Evolutionary conservation across 2,888 invertebrate species (phyloP).

Genomic region (Pseudoips prasinana): DNA sequence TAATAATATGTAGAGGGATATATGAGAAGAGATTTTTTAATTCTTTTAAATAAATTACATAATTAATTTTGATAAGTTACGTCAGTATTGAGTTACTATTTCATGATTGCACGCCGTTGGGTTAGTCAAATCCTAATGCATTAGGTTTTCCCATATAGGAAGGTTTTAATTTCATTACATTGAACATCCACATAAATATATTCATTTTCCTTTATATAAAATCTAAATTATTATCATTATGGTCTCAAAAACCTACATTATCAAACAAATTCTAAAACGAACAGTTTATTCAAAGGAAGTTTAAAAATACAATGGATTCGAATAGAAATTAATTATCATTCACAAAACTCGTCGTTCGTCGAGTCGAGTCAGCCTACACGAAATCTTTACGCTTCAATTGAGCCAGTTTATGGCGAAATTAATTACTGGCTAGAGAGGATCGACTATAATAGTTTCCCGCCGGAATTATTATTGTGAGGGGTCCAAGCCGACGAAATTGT

Average conservation of each 20-base stretch:
- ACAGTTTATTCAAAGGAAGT: constrained; percentile 42
- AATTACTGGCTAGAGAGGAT: constrained; percentile 79
- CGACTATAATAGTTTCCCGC: constrained; percentile 79
- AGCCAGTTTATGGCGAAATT: constrained; percentile 78
- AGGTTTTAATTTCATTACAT: too few species aligned
- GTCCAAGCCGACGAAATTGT: constrained; percentile 64
- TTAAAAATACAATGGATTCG: constrained; percentile 60
- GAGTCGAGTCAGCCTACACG: constrained; percentile 64
- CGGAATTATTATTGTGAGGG: constrained; percentile 79
- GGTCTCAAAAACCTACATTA: constrained; percentile 9
- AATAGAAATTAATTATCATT: constrained; percentile 71
- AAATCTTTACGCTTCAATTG: constrained; percentile 80
- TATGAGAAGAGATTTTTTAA: too few species aligned
- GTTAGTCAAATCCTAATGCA: too few species aligned
- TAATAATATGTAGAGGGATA: too few species aligned
- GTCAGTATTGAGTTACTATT: too few species aligned
- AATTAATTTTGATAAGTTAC: too few species aligned
- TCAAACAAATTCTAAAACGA: too few species aligned
- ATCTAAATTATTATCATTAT: constrained; percentile 11
- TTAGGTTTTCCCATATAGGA: too few species aligned
- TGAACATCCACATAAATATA: too few species aligned
- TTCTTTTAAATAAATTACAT: too few species aligned
- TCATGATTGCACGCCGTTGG: too few species aligned
- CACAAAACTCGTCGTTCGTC: constrained; percentile 47
- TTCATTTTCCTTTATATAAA: constrained; percentile 1